Percentiles rank a stretch among this genome's conserved stretches.
phyloP scores from a whole-genome alignment of 1,140 invertebrate genomes.

The Penaeus vannamei region DNA sequence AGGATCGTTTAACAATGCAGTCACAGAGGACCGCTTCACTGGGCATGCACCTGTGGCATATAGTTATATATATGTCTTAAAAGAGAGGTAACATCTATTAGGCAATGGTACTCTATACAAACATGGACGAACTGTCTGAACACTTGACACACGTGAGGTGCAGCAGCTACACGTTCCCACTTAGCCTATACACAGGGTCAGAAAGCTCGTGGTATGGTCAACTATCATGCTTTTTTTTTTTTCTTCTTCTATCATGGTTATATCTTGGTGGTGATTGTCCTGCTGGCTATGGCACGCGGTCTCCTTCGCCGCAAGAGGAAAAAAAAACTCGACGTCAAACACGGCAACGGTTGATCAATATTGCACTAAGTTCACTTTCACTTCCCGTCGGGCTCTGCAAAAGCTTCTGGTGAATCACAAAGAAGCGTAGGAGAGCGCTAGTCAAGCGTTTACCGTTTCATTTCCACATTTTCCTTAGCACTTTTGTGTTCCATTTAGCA shows the following conservation, averaged over 20 bases:
- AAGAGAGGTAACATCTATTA: slow-evolving; percentile 53
- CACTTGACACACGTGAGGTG: slow-evolving; percentile 45
- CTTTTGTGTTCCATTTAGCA: too few species aligned
- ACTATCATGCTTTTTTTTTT: slow-evolving; percentile 51
- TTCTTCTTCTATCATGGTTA: background rate
- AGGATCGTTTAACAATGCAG: slow-evolving; percentile 38
- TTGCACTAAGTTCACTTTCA: slow-evolving; percentile 30
- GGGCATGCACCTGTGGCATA: slow-evolving; percentile 40
- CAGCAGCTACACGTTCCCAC: slow-evolving; percentile 12
- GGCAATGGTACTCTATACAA: slow-evolving; percentile 50
- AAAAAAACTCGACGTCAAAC: too few species aligned
- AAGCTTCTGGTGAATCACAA: slow-evolving; percentile 16
- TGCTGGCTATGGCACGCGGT: slow-evolving; percentile 42
- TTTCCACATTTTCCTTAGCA: too few species aligned
- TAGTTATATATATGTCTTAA: slow-evolving; percentile 41
- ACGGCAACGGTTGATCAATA: slow-evolving; percentile 31
- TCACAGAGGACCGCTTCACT: background rate
- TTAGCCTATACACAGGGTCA: slow-evolving; percentile 41
- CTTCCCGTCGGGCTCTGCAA: slow-evolving; percentile 1
- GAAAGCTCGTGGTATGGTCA: slow-evolving; percentile 57
- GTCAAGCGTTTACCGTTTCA: background rate
- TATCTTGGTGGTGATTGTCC: slow-evolving; percentile 17
- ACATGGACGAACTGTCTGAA: slow-evolving; percentile 60
- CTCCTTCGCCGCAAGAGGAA: too few species aligned
- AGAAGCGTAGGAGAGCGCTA: too few species aligned